Evolutionary conservation across 1,140 invertebrate genomes (phyloP).

Genomic region (Mamestra configurata): DNA sequence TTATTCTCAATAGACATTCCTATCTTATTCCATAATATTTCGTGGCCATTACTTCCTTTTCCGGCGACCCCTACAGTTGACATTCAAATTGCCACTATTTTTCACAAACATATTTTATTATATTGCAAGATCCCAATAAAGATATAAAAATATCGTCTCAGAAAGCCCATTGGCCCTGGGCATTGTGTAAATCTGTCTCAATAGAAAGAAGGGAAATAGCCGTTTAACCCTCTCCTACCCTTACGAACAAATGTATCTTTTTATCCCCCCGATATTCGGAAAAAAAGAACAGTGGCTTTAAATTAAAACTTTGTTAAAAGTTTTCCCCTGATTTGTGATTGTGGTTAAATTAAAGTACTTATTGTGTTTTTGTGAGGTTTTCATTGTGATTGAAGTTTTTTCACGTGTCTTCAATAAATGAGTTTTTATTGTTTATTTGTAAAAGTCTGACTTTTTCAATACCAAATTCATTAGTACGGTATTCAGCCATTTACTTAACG

Average conservation of each 20-base stretch:
- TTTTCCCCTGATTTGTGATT: constrained; percentile 47
- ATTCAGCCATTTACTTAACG: too few relatives aligned
- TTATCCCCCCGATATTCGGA: constrained; percentile 37
- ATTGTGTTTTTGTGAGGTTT: constrained; percentile 30
- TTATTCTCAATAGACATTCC: neutral
- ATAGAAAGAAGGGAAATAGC: constrained; percentile 73
- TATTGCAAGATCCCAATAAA: constrained; percentile 57
- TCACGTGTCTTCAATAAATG: neutral
- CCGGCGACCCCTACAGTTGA: constrained; percentile 51
- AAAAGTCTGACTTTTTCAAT: too few relatives aligned
- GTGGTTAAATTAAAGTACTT: constrained; percentile 45
- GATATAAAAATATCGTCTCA: constrained; percentile 67
- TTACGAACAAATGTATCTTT: constrained; percentile 45
- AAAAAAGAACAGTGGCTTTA: constrained; percentile 38
- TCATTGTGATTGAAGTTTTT: neutral
- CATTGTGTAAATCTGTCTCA: constrained; percentile 71
- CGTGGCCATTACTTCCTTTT: constrained; percentile 50
- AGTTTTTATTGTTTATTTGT: too few relatives aligned
- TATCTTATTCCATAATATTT: constrained; percentile 37
- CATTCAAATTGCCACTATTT: constrained; percentile 57
- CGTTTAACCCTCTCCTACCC: constrained; percentile 75
- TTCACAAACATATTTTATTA: constrained; percentile 53
- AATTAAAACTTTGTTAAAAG: constrained; percentile 44
- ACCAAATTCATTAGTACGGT: too few relatives aligned
- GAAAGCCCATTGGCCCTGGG: constrained; percentile 57